Evolutionary conservation across 2,797 vertebrate species (phyloP).

Genomic region (Erethizon dorsatum): DNA sequence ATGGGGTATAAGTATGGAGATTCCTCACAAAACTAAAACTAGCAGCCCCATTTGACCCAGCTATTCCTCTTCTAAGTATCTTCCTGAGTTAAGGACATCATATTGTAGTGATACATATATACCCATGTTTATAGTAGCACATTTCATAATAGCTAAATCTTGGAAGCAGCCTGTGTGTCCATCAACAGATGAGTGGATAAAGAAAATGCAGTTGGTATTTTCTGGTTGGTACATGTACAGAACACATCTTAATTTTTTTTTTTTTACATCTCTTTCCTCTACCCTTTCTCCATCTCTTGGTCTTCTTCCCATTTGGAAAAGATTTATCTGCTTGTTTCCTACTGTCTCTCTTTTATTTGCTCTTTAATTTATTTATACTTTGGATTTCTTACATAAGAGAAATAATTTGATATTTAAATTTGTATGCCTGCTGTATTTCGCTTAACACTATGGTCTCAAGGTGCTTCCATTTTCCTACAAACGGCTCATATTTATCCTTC

Average conservation of each 20-base stretch:
- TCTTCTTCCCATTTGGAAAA: background rate
- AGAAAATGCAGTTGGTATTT: too few species aligned
- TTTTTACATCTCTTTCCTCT: background rate
- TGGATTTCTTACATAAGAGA: background rate
- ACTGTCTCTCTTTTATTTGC: background rate
- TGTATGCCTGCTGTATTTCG: background rate
- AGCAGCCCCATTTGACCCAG: too few species aligned
- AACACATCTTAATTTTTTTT: background rate
- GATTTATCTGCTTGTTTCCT: background rate
- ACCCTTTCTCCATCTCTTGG: background rate
- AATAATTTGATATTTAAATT: background rate
- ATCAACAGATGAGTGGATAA: too few species aligned
- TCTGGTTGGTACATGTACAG: background rate
- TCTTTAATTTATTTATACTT: background rate
- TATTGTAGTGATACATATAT: too few species aligned
- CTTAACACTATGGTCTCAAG: background rate
- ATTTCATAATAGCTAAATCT: too few species aligned
- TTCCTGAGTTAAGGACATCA: too few species aligned
- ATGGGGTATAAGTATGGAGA: too few species aligned
- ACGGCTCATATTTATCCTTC: background rate
- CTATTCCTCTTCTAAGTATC: too few species aligned
- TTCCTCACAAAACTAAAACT: too few species aligned
- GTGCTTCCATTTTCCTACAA: background rate
- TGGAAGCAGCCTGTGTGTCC: too few species aligned
- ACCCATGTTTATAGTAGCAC: too few species aligned